Percentiles rank a stretch among this genome's conserved stretches.
These are phyloP conservation scores for Elaphurus davidianus DNA, from an alignment of 2,113 vertebrate species.

Conservation along the genomic window DNA sequence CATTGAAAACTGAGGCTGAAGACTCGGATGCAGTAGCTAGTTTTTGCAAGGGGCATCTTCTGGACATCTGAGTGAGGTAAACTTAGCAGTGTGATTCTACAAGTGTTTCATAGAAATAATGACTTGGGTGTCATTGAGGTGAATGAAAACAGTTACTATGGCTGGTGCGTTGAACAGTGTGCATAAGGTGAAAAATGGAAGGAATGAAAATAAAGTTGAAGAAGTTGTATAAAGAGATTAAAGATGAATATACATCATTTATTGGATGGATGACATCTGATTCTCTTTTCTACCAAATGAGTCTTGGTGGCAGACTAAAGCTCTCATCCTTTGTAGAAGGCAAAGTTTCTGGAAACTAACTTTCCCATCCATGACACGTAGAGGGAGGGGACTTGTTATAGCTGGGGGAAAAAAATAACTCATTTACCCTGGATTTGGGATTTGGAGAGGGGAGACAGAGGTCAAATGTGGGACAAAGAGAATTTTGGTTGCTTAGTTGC, in stretches of 20 bases:
- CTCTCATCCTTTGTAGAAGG: background rate
- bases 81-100: background rate
- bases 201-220: background rate
- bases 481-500: background rate
- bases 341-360: background rate
- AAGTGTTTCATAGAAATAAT: background rate
- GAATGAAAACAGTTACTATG: background rate
- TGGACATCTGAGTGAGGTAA: background rate
- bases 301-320: background rate
- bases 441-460: background rate
- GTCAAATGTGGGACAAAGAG: background rate
- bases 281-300: no score
- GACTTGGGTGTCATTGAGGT: background rate
- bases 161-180: background rate
- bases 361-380: background rate
- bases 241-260: background rate
- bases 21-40: background rate
- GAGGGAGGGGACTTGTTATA: background rate
- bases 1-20: background rate
- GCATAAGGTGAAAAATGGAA: background rate
- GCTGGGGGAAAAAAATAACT: accelerated
- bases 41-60: background rate
- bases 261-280: background rate
- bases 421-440: background rate
- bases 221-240: background rate